A percentile compares a stretch with the other conserved stretches of the same genome.
These are phyloP conservation scores for Pitta sordida DNA, from an alignment of 2,113 vertebrate genomes.

Conservation along the genomic window DNA sequence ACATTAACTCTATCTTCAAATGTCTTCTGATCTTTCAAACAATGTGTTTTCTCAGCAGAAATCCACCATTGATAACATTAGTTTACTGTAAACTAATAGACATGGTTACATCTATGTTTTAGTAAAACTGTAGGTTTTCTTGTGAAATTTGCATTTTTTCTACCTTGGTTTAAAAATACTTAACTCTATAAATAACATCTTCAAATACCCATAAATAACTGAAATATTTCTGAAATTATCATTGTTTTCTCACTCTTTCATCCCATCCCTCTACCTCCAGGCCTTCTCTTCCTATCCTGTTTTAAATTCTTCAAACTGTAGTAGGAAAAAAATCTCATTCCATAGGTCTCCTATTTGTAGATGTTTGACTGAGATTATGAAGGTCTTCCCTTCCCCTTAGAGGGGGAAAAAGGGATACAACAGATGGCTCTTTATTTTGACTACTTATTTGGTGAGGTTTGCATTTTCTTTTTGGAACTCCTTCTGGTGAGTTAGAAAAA, in stretches of 20 bases:
- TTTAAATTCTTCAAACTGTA: background rate
- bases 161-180: background rate
- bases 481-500: conserved; percentile 22
- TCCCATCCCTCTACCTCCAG: background rate
- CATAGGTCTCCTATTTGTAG: background rate
- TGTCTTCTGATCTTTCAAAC: background rate
- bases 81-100: background rate
- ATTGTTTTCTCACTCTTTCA: background rate
- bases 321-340: background rate
- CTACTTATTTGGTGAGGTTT: conserved; percentile 27
- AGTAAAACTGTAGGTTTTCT: background rate
- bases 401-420: background rate
- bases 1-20: background rate
- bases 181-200: background rate
- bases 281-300: background rate
- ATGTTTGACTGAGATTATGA: background rate
- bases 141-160: background rate
- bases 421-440: conserved; percentile 42
- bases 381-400: background rate
- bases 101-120: background rate
- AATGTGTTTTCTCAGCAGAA: background rate
- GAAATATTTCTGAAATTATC: background rate
- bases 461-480: conserved; percentile 45
- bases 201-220: background rate
- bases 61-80: background rate